Conservation (phyloP, 2,888 invertebrate species). For the Ariolimax columbianus region DNA sequence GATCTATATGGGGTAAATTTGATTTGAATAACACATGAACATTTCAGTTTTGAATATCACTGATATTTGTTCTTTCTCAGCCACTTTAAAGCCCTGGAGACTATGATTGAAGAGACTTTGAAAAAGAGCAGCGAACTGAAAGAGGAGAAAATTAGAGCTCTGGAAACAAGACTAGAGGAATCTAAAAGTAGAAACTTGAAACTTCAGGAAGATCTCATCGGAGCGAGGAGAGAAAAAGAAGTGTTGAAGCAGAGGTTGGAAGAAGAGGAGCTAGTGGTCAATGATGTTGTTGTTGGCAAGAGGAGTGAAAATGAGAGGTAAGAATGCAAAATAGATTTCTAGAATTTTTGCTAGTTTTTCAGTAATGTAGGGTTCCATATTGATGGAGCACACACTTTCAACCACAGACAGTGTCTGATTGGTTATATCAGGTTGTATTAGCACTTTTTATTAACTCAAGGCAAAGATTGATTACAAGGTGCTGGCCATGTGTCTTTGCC, state of each 20-base stretch:
- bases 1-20: too few species aligned
- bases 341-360: too few species aligned
- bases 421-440: too few species aligned
- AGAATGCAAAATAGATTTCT: too few species aligned
- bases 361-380: too few species aligned
- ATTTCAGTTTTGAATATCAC: background rate
- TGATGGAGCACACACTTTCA: too few species aligned
- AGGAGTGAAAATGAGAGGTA: background rate
- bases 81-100: conserved; percentile 77
- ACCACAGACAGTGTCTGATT: too few species aligned
- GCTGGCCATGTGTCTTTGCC: too few species aligned
- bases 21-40: background rate
- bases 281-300: background rate
- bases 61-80: conserved; percentile 53
- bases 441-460: too few species aligned
- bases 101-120: conserved; percentile 78
- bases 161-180: conserved; percentile 77
- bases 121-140: conserved; percentile 77
- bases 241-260: conserved; percentile 74
- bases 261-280: conserved; percentile 63
- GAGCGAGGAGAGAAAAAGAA: conserved; percentile 72
- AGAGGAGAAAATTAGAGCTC: conserved; percentile 78
- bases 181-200: conserved; percentile 77
- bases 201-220: conserved; percentile 75
- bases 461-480: too few species aligned